phyloP scores from a whole-genome alignment of 2,888 invertebrate genomes.

The Rhopalosiphum nymphaeae region DNA sequence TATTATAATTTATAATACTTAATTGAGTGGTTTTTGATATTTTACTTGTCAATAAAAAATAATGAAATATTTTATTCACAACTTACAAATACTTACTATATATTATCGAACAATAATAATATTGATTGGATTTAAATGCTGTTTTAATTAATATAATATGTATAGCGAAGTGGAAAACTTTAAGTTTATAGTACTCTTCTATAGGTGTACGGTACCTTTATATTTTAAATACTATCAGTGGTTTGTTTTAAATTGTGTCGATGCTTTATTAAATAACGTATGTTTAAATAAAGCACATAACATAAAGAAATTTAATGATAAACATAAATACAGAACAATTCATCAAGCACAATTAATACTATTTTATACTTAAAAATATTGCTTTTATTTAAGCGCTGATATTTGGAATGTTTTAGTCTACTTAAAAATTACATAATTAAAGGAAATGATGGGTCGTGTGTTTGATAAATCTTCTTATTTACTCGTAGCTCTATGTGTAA shows the following conservation, averaged over 20 bases:
- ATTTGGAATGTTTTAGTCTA: not conserved
- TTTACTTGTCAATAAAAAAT: slow-evolving; percentile 11
- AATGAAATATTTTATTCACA: not conserved
- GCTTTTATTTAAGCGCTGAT: not conserved
- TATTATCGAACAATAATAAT: not conserved
- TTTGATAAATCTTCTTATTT: not conserved
- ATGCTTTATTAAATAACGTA: not conserved
- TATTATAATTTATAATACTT: slow-evolving; percentile 18
- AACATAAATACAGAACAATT: not conserved
- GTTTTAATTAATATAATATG: not conserved
- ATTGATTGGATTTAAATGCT: not conserved
- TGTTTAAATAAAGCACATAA: not conserved
- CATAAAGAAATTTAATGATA: not conserved
- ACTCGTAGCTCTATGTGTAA: not conserved
- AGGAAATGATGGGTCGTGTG: not conserved
- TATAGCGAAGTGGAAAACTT: not conserved
- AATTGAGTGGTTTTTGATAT: not conserved
- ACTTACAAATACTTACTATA: not conserved
- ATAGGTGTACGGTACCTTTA: not conserved
- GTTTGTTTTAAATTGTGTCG: not conserved
- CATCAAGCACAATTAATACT: not conserved
- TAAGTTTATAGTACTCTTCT: not conserved
- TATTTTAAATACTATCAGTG: not conserved
- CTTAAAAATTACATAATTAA: no score
- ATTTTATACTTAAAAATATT: not conserved